A percentile compares a stretch with the other conserved stretches of the same genome.
Conservation (phyloP, 2,888 invertebrate genomes). For the Meliscaeva auricollis region DNA sequence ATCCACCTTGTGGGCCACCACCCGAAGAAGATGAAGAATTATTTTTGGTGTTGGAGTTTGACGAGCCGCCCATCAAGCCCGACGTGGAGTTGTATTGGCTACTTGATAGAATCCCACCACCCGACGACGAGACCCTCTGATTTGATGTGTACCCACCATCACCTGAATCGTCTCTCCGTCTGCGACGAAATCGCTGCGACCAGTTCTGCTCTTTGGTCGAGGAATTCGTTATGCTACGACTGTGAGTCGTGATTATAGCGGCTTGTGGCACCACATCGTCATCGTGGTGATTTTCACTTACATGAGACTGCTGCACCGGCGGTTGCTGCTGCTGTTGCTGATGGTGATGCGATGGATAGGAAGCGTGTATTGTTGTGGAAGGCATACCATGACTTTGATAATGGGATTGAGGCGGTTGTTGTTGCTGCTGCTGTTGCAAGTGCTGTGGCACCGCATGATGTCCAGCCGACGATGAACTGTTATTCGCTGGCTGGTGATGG, state of each 20-base stretch:
- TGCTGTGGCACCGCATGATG: constrained; percentile 78
- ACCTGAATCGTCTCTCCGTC: constrained; percentile 81
- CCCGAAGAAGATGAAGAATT: constrained; percentile 75
- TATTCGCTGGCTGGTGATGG: constrained; percentile 77
- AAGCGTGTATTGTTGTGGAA: constrained; percentile 81
- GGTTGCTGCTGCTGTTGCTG: constrained; percentile 78
- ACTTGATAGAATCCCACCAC: constrained; percentile 60
- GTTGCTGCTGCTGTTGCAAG: constrained; percentile 79
- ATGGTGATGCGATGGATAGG: constrained; percentile 79
- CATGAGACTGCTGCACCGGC: constrained; percentile 69
- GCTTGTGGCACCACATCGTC: constrained; percentile 57
- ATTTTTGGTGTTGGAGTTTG: constrained; percentile 77
- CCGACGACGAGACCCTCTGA: constrained; percentile 59
- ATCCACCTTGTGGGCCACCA: constrained; percentile 76
- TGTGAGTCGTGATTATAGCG: constrained; percentile 60
- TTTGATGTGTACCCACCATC: constrained; percentile 81
- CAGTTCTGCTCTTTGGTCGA: constrained; percentile 80
- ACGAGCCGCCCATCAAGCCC: constrained; percentile 63
- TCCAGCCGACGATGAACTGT: constrained; percentile 65
- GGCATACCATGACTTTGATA: constrained; percentile 80
- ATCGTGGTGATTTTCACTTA: constrained; percentile 65
- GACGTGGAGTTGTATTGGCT: constrained; percentile 61
- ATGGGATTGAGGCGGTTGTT: constrained; percentile 79
- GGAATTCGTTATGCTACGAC: constrained; percentile 69
- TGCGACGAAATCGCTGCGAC: constrained; percentile 80